A percentile compares a stretch with the other conserved stretches of the same genome.
Conservation (phyloP, 2,797 vertebrate species). For the Dendrocincla fuliginosa region DNA sequence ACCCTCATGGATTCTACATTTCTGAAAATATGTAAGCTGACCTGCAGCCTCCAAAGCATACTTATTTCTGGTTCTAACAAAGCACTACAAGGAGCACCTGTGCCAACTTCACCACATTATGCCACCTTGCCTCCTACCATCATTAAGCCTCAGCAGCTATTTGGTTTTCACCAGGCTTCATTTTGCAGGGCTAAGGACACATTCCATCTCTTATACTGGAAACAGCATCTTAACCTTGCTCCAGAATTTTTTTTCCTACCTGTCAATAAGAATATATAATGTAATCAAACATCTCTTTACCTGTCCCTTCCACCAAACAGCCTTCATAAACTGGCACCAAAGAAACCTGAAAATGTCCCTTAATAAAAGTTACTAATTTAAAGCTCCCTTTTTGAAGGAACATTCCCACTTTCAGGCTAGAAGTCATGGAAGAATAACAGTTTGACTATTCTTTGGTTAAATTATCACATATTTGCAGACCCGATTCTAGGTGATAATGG, state of each 20-base stretch:
- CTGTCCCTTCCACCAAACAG: neutral
- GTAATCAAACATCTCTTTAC: neutral
- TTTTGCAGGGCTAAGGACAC: neutral
- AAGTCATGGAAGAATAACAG: slow-evolving; percentile 11
- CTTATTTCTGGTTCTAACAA: neutral
- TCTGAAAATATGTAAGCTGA: neutral
- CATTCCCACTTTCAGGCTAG: neutral
- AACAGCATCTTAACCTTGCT: neutral
- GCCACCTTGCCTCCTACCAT: neutral
- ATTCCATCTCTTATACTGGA: neutral
- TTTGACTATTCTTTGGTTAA: neutral
- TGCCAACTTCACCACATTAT: neutral
- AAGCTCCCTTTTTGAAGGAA: neutral
- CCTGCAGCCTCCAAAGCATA: neutral
- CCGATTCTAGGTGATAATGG: neutral
- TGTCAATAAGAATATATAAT: neutral
- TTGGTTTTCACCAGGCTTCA: neutral
- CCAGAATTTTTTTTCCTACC: neutral
- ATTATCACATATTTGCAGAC: neutral
- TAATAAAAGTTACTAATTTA: neutral
- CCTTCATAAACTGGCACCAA: neutral
- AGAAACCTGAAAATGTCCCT: neutral
- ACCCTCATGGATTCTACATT: neutral
- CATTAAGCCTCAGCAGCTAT: neutral
- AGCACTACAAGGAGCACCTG: neutral